A percentile compares a stretch with the other conserved stretches of the same genome.
phyloP scores from a whole-genome alignment of 1,140 invertebrate genomes.

The Lepeophtheirus salmonis region DNA sequence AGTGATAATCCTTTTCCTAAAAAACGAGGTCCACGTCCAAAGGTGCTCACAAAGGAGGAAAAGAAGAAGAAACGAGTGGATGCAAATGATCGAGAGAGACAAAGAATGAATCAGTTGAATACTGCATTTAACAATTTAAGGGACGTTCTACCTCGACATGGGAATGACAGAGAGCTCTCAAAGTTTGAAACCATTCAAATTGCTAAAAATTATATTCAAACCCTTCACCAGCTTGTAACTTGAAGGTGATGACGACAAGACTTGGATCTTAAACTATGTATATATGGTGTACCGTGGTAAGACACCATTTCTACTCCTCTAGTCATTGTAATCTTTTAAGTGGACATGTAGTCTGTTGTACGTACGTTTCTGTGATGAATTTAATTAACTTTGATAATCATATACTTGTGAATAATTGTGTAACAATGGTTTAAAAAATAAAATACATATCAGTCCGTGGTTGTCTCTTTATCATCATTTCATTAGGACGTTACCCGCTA shows the following conservation, averaged over 20 bases:
- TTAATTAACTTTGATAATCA: too few species aligned
- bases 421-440: too few species aligned
- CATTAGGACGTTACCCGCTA: too few species aligned
- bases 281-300: too few species aligned
- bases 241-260: too few species aligned
- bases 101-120: slow-evolving; percentile 12
- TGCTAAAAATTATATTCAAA: slow-evolving; percentile 15
- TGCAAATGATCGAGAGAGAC: slow-evolving; percentile 11
- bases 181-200: slow-evolving; percentile 14
- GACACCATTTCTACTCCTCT: too few species aligned
- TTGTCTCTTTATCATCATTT: too few species aligned
- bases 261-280: too few species aligned
- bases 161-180: slow-evolving; percentile 7
- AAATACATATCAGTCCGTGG: too few species aligned
- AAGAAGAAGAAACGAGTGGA: slow-evolving; percentile 12
- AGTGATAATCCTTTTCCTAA: too few species aligned
- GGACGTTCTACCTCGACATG: slow-evolving; percentile 3
- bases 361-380: neutral
- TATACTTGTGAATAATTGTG: too few species aligned
- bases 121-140: slow-evolving; percentile 3
- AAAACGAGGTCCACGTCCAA: slow-evolving; percentile 13
- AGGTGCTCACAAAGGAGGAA: slow-evolving; percentile 4
- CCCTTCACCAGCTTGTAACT: neutral
- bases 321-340: neutral
- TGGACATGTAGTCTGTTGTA: neutral